These are phyloP conservation scores for Carduelis carduelis DNA, from an alignment of 2,797 vertebrate genomes.

Conservation along the genomic window DNA sequence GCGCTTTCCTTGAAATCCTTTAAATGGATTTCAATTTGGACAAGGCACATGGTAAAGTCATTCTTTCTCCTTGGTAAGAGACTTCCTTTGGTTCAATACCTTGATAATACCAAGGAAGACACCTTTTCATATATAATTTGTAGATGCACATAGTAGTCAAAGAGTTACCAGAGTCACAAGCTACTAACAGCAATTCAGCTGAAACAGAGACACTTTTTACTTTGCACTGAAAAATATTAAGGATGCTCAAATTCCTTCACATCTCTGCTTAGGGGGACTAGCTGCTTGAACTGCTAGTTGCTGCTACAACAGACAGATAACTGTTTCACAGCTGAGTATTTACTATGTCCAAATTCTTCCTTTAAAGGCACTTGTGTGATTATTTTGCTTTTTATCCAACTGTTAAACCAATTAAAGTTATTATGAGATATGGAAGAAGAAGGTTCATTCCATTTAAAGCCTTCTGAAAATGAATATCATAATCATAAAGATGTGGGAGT, in stretches of 20 bases:
- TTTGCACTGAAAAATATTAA: not conserved
- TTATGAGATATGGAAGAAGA: not conserved
- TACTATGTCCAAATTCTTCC: not conserved
- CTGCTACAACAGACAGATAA: not conserved
- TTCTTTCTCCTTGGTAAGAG: not conserved
- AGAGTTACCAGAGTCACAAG: not conserved
- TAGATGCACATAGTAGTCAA: not conserved
- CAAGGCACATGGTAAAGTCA: not conserved
- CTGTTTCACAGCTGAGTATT: not conserved
- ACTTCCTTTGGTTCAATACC: not conserved
- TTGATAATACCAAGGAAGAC: not conserved
- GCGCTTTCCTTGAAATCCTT: not conserved
- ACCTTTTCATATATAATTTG: not conserved
- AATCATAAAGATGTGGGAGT: not conserved
- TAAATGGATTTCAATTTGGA: not conserved
- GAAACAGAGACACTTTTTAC: not conserved
- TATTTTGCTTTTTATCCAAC: constrained; percentile 22
- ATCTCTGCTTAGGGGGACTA: not conserved
- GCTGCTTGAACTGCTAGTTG: not conserved
- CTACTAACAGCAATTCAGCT: not conserved
- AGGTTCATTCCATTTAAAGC: not conserved
- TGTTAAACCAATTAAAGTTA: constrained; percentile 37
- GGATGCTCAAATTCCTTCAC: not conserved
- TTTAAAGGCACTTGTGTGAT: not conserved
- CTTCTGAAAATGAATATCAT: constrained; percentile 4